Conservation (phyloP, 2,888 invertebrate species). For the Ectobius pallidus region DNA sequence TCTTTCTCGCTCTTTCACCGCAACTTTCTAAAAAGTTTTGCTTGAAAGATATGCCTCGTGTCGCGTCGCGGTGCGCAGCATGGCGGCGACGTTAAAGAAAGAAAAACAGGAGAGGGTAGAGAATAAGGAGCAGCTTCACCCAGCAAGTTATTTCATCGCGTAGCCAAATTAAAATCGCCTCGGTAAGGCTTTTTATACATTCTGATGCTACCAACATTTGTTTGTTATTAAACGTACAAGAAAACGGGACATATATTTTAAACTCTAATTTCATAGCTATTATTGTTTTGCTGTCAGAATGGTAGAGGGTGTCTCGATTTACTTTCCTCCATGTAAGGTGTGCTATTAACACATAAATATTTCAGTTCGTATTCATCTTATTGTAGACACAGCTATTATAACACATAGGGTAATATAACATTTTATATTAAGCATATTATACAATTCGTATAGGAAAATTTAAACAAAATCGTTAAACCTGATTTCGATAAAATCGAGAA, state of each 20-base stretch:
- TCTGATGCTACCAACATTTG: conserved; percentile 35
- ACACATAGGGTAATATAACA: no score
- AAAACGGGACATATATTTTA: background rate
- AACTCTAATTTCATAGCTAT: background rate
- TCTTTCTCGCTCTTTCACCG: conserved; percentile 37
- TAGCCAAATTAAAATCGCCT: conserved; percentile 40
- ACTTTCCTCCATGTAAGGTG: background rate
- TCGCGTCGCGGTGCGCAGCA: conserved; percentile 26
- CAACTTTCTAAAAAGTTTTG: conserved; percentile 35
- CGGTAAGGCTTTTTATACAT: conserved; percentile 32
- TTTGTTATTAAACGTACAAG: conserved; percentile 17
- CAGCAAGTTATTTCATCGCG: conserved; percentile 36
- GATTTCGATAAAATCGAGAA: no score
- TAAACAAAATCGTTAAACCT: no score
- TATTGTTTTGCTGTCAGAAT: background rate
- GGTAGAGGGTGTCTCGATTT: no score
- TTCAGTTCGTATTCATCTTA: no score
- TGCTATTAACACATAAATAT: no score
- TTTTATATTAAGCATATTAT: no score
- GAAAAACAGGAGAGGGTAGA: background rate
- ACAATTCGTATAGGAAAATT: no score
- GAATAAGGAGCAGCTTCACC: conserved; percentile 37
- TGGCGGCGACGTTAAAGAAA: conserved; percentile 10
- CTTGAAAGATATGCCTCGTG: conserved; percentile 5
- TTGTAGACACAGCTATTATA: no score